A percentile compares a stretch with the other conserved stretches of the same genome.
Conservation (phyloP, 2,888 invertebrate species). For the Steromphala cineraria region DNA sequence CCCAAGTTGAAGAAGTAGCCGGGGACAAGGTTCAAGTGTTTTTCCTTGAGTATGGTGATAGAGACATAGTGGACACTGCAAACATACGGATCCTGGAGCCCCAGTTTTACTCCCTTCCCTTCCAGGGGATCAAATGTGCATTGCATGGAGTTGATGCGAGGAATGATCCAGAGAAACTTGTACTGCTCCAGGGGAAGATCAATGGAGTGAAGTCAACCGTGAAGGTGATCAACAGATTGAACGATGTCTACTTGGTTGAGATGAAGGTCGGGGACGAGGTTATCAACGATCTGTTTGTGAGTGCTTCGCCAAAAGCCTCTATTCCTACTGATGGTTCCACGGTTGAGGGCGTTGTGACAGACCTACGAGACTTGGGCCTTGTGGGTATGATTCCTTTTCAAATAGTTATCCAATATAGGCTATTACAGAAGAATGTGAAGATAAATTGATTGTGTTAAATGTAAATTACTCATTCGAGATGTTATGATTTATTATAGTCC, state of each 20-base stretch:
- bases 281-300: neutral
- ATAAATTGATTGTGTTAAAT: no score
- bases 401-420: no score
- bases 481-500: no score
- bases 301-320: neutral
- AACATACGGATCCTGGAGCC: neutral
- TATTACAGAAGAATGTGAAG: no score
- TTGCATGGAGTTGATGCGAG: neutral
- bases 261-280: neutral
- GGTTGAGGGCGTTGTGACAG: neutral
- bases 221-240: neutral
- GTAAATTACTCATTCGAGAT: no score
- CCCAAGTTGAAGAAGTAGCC: constrained; percentile 39
- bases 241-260: neutral
- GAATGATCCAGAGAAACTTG: neutral
- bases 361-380: neutral
- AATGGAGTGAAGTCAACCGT: neutral
- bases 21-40: constrained; percentile 36
- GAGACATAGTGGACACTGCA: neutral
- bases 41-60: constrained; percentile 68
- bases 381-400: no score
- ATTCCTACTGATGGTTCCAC: neutral
- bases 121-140: neutral
- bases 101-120: neutral
- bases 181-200: neutral